Evolutionary conservation across 2,797 vertebrate genomes (phyloP).

Genomic region (Danio jaintianensis): DNA sequence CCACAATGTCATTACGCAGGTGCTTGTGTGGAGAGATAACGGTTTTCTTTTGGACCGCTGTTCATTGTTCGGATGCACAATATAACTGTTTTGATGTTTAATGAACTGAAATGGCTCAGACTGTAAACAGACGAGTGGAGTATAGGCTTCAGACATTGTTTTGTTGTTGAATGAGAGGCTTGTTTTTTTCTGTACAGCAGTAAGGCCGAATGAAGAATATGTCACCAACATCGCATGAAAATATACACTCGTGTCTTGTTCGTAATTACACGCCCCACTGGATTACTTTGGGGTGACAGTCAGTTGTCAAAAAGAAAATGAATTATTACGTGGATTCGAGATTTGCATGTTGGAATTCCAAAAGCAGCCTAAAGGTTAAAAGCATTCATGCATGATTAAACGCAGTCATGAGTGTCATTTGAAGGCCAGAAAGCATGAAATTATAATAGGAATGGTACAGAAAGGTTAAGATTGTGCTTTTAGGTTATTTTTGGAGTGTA

Average conservation of each 20-base stretch:
- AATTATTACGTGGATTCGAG: conserved; percentile 59
- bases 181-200: neutral
- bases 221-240: conserved; percentile 46
- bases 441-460: neutral
- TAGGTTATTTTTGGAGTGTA: neutral
- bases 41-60: conserved; percentile 15
- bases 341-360: conserved; percentile 64
- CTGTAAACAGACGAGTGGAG: conserved; percentile 30
- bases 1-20: conserved; percentile 51
- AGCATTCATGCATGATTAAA: conserved; percentile 13
- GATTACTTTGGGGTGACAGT: conserved; percentile 67
- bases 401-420: neutral
- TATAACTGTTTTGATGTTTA: conserved; percentile 44
- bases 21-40: conserved; percentile 14
- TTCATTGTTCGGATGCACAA: conserved; percentile 35
- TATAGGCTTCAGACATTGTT: conserved; percentile 13
- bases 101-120: conserved; percentile 23
- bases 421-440: conserved; percentile 27
- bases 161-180: conserved; percentile 13
- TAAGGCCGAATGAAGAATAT: conserved; percentile 43
- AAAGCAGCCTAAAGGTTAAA: conserved; percentile 58
- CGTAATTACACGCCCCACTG: conserved; percentile 75
- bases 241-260: conserved; percentile 57
- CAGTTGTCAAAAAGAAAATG: conserved; percentile 56
- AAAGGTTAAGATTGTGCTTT: conserved; percentile 7